phyloP scores from a whole-genome alignment of 2,797 vertebrate species.

The Clarias fuscus region DNA sequence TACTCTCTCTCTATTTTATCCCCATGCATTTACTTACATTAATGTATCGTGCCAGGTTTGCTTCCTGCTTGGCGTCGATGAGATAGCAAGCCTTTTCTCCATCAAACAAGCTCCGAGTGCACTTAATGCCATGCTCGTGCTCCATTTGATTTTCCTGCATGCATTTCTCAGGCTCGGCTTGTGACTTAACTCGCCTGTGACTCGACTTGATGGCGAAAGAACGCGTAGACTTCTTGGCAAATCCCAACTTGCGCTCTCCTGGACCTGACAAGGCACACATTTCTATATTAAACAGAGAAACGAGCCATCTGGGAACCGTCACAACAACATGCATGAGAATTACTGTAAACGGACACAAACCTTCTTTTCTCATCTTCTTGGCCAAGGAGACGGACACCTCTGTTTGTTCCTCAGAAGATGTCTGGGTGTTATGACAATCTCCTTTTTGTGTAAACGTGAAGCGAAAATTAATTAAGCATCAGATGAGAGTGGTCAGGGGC shows the following conservation, averaged over 20 bases:
- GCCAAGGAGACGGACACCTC: slow-evolving; percentile 12
- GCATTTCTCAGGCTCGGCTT: slow-evolving; percentile 56
- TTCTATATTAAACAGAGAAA: not conserved
- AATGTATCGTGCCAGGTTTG: slow-evolving; percentile 84
- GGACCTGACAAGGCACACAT: slow-evolving; percentile 12
- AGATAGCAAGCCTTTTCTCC: slow-evolving; percentile 84
- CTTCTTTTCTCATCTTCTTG: slow-evolving; percentile 26
- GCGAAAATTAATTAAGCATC: not conserved
- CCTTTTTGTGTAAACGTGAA: not conserved
- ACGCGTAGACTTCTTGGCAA: slow-evolving; percentile 80
- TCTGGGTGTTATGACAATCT: not conserved
- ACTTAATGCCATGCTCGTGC: slow-evolving; percentile 31
- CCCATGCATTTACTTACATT: slow-evolving; percentile 71
- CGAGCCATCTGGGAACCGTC: too few species aligned
- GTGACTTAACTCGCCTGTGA: slow-evolving; percentile 78
- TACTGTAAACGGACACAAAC: not conserved
- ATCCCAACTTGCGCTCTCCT: not conserved
- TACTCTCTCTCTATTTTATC: not conserved
- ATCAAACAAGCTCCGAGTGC: slow-evolving; percentile 79
- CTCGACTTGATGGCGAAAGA: slow-evolving; percentile 82
- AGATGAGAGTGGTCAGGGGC: too few species aligned
- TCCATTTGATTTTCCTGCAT: not conserved
- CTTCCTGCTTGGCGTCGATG: slow-evolving; percentile 82
- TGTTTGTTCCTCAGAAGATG: slow-evolving; percentile 7
- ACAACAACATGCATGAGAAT: not conserved